Base-by-base conservation (phyloP, 1,140 invertebrate species). In the Caerostris extrusa region DNA sequence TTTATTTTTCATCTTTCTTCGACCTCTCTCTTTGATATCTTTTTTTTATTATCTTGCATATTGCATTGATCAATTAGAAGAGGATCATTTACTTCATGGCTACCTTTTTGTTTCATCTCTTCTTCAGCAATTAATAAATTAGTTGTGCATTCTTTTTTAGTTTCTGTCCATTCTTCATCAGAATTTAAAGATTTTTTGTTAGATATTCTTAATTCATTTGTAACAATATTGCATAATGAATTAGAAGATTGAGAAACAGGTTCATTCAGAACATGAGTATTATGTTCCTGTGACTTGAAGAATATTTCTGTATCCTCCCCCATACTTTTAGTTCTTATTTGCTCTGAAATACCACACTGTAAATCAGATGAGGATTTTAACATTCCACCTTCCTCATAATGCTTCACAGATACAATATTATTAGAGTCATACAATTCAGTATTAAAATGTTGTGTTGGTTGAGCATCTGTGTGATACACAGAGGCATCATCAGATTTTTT, bases 1-100 rank as follows among this genome's bases (percentile, higher is more conserved):
- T 17, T 85, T 85, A 56, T n/a, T 57, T 85, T n/a, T 85, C 10
- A 8, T 57, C 14, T 85, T 85, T 57, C 57, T n/a, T 19, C 55
- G 56, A n/a, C 82, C 82, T 85, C 82, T 85, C 82, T 85, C 17
- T 85, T 85, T 10, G 55, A 12, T n/a, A 6, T 57, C 56, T 57
- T 85, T 57, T 57, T 85, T 10, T 71, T 71, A 71, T 34, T 71
- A 0, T 50, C 69, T 71, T 71, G 19, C 19, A 71, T 8, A 34
- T 34, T 3, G 19, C 8, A 10, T 71, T 2, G 2, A 34, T 71
- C 34, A 34, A 34, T 71, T 7, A 71, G 19, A 7, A 71, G 3
- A 34, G 34, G 34, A 50, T 64, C 61, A 64, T 14, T 64, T 3
- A 61, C 2, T 64, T 17, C 10, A 64, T 5, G 3, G 61, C 17